Conservation (phyloP, 1,140 invertebrate genomes). For the Bombus superbus region DNA sequence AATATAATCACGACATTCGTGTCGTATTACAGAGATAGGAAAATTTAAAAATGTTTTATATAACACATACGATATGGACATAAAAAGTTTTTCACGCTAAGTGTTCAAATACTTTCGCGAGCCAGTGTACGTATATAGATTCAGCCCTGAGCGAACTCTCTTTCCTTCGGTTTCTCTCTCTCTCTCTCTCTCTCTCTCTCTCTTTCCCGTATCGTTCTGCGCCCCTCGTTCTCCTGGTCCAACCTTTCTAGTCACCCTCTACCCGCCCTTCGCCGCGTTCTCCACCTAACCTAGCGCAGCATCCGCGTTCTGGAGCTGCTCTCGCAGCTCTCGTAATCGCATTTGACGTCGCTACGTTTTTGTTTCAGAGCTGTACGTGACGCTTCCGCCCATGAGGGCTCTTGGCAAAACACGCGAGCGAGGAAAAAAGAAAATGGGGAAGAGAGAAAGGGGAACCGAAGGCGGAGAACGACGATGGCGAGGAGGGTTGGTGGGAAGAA, state of each 20-base stretch:
- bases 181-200: constrained; percentile 10
- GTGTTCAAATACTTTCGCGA: too few relatives aligned
- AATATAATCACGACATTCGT: too few relatives aligned
- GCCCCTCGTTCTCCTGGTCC: constrained; percentile 36
- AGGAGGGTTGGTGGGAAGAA: neutral
- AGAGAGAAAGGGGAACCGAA: constrained; percentile 48
- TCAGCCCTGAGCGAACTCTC: constrained; percentile 29
- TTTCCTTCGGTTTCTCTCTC: constrained; percentile 13
- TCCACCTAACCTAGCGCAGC: constrained; percentile 79
- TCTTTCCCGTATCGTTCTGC: constrained; percentile 25
- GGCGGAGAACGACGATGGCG: constrained; percentile 61
- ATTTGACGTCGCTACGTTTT: constrained; percentile 83
- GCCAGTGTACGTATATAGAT: constrained; percentile 11
- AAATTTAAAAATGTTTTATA: neutral
- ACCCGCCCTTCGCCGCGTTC: constrained; percentile 42
- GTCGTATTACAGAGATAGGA: too few relatives aligned
- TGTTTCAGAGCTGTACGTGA: constrained; percentile 83
- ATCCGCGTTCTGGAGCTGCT: constrained; percentile 81
- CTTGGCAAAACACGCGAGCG: constrained; percentile 75
- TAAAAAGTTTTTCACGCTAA: too few relatives aligned
- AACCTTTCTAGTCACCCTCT: constrained; percentile 42
- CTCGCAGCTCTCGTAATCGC: constrained; percentile 82
- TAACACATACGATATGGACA: neutral
- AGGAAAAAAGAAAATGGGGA: constrained; percentile 55
- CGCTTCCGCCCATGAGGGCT: constrained; percentile 79